Conservation (phyloP, 2,797 vertebrate genomes). For the Eulemur mongoz region DNA sequence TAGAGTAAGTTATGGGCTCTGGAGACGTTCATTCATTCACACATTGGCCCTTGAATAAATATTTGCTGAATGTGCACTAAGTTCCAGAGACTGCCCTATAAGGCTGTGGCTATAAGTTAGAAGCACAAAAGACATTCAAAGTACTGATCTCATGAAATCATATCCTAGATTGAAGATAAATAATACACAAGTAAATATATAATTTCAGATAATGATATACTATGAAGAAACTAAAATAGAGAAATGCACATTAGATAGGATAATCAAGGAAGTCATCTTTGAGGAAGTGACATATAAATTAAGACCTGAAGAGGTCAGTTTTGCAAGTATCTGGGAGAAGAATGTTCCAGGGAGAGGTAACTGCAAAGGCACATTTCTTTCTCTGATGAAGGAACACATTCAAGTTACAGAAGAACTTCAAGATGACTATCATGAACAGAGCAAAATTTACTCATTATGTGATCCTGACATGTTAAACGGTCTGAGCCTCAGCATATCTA, state of each 20-base stretch:
- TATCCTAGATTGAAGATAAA: background rate
- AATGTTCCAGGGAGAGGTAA: background rate
- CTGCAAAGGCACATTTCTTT: background rate
- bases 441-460: background rate
- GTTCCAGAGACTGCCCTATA: constrained; percentile 4
- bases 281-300: background rate
- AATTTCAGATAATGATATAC: background rate
- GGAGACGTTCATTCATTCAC: background rate
- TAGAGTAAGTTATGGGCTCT: background rate
- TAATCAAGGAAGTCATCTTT: background rate
- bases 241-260: background rate
- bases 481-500: background rate
- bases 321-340: background rate
- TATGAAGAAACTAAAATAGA: background rate
- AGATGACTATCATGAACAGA: background rate
- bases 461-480: background rate
- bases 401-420: background rate
- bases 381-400: background rate
- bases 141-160: background rate
- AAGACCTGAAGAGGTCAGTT: background rate
- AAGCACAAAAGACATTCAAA: background rate
- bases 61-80: background rate
- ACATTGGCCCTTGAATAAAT: background rate
- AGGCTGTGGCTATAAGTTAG: background rate
- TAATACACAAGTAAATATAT: background rate